Percentiles rank a stretch among this genome's conserved stretches.
Conservation (phyloP, 2,113 vertebrate genomes). For the Pelodiscus sinensis region DNA sequence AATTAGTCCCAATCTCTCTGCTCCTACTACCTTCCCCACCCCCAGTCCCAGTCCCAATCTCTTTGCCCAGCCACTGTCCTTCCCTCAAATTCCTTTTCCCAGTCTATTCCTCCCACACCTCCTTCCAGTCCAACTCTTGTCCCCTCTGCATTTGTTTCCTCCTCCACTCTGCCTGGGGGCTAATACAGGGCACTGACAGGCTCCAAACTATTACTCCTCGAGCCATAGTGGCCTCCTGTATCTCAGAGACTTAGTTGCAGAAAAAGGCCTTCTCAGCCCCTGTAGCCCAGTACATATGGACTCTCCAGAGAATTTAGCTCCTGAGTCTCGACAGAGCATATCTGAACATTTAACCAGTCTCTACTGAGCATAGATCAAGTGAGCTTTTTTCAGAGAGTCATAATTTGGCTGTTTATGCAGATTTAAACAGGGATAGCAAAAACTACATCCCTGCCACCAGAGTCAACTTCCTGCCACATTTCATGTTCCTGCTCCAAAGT, state of each 20-base stretch:
- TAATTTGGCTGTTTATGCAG: neutral
- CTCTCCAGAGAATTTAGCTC: neutral
- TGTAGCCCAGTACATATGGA: neutral
- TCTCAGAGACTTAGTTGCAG: neutral
- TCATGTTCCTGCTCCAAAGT: neutral
- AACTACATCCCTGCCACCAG: neutral
- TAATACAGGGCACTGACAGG: neutral
- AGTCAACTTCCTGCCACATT: neutral
- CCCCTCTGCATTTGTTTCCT: neutral
- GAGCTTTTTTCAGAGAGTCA: neutral
- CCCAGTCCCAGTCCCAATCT: fast-evolving
- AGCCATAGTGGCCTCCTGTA: neutral
- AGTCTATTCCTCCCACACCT: neutral
- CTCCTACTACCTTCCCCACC: neutral
- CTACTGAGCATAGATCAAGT: neutral
- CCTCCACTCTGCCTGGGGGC: neutral
- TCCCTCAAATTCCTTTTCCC: neutral
- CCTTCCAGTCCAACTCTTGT: neutral
- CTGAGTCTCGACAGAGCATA: neutral
- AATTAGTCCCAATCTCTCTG: neutral
- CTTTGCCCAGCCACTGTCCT: neutral
- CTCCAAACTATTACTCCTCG: neutral
- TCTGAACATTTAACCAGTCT: neutral
- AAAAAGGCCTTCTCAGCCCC: neutral
- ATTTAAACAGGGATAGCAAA: neutral